phyloP scores from a whole-genome alignment of 2,797 vertebrate species.

The Tokudaia muenninki region DNA sequence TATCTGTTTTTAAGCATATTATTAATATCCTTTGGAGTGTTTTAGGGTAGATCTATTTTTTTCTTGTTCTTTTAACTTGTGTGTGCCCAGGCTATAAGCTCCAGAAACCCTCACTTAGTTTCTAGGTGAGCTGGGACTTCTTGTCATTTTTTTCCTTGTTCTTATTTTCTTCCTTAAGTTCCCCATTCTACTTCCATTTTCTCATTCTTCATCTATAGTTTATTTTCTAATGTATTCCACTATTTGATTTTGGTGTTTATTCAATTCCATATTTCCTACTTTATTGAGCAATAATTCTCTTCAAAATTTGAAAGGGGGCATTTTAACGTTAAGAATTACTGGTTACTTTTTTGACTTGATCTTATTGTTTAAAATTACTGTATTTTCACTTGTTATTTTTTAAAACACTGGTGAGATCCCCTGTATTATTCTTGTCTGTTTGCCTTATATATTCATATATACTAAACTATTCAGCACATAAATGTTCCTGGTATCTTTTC shows the following conservation, averaged over 20 bases:
- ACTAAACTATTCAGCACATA: conserved; percentile 2
- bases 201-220: neutral
- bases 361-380: neutral
- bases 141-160: neutral
- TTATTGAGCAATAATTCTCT: conserved; percentile 50
- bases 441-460: neutral
- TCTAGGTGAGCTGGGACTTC: neutral
- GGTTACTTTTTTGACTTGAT: conserved; percentile 53
- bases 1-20: neutral
- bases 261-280: neutral
- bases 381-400: conserved; percentile 53
- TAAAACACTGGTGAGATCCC: conserved; percentile 26
- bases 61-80: neutral
- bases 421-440: conserved; percentile 11
- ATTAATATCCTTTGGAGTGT: neutral
- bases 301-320: neutral
- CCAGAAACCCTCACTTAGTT: neutral
- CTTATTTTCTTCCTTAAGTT: neutral
- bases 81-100: neutral
- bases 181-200: neutral
- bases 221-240: neutral
- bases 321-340: conserved; percentile 35
- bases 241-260: neutral
- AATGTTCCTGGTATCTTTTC: conserved; percentile 12
- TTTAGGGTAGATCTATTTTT: neutral